Evolutionary conservation across 2,113 vertebrate genomes (phyloP).

Genomic region (Prunella himalayana): DNA sequence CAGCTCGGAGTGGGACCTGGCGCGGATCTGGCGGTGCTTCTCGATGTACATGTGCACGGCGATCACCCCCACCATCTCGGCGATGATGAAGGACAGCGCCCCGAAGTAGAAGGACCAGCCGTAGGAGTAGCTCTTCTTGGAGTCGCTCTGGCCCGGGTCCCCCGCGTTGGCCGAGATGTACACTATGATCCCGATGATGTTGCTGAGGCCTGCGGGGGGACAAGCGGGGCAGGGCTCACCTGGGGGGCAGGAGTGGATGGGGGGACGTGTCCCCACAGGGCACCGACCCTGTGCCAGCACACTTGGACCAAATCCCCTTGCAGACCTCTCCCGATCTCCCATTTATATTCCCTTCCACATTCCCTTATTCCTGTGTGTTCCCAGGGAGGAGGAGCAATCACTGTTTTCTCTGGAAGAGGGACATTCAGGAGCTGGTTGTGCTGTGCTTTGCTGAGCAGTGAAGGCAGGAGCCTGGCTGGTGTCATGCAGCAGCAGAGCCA

Average conservation of each 20-base stretch:
- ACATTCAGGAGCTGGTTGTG: not conserved
- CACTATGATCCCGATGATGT: constrained; percentile 98
- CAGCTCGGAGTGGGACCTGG: constrained; percentile 91
- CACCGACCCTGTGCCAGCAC: not conserved
- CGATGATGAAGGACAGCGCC: constrained; percentile 97
- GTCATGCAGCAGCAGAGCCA: not conserved
- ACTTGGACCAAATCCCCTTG: accelerated
- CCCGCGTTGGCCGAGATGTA: constrained; percentile 98
- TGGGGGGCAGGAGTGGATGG: not conserved
- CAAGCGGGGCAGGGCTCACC: no score
- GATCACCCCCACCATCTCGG: constrained; percentile 94
- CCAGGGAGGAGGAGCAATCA: not conserved
- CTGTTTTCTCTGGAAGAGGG: not conserved
- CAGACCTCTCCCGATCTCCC: not conserved
- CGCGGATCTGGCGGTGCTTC: constrained; percentile 92
- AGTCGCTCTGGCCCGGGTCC: constrained; percentile 95
- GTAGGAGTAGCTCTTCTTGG: constrained; percentile 98
- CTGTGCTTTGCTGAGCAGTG: not conserved
- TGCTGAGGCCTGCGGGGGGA: constrained; percentile 85
- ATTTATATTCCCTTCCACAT: accelerated
- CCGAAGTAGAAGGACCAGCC: constrained; percentile 99
- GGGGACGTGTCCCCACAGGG: accelerated
- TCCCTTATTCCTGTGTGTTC: accelerated
- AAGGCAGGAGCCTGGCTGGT: accelerated
- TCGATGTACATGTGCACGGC: constrained; percentile 99